Conservation (phyloP, 1,140 invertebrate species). For the Cotesia typhae region DNA sequence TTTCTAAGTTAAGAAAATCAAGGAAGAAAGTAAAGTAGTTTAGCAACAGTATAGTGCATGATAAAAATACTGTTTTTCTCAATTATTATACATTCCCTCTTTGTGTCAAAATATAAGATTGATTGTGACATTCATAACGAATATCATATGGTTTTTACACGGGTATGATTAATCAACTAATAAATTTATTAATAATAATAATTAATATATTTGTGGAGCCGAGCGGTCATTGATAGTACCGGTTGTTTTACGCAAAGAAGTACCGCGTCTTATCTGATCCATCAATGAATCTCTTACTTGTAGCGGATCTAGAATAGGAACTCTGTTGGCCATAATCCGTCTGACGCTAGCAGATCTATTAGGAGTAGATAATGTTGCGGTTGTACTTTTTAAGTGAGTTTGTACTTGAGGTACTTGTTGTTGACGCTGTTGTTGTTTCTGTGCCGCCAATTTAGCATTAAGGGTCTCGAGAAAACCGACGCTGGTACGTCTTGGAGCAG, state of each 20-base stretch:
- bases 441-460: constrained; percentile 76
- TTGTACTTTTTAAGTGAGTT: constrained; percentile 47
- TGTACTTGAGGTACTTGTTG: constrained; percentile 53
- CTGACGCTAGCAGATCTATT: constrained; percentile 76
- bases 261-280: constrained; percentile 90
- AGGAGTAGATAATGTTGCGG: constrained; percentile 62
- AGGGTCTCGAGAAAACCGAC: constrained; percentile 76
- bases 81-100: no score
- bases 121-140: no score
- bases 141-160: neutral
- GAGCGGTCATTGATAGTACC: constrained; percentile 71
- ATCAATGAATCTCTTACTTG: constrained; percentile 76
- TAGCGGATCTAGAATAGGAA: constrained; percentile 66
- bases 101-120: no score
- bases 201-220: constrained; percentile 72
- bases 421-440: constrained; percentile 60
- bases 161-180: neutral
- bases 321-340: constrained; percentile 68
- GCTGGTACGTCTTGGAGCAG: constrained; percentile 59
- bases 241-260: constrained; percentile 76
- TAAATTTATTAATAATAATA: constrained; percentile 50
- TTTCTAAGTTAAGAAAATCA: no score
- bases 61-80: no score
- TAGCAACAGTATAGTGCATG: no score
- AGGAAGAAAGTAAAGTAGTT: no score